Evolutionary conservation across 2,797 vertebrate species (phyloP).

Genomic region (Masticophis lateralis): DNA sequence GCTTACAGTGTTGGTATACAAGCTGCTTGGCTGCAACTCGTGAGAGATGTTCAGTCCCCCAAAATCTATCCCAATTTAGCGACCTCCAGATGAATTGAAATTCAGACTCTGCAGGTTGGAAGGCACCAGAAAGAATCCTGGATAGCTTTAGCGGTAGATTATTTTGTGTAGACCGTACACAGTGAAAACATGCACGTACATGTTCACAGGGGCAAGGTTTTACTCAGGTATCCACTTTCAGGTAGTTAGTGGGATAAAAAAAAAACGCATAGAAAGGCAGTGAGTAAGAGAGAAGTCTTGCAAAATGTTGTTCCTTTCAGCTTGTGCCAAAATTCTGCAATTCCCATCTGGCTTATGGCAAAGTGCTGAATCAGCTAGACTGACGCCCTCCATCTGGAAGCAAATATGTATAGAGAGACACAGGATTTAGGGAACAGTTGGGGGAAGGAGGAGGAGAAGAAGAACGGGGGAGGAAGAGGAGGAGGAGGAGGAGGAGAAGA

Average conservation of each 20-base stretch:
- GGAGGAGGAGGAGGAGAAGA: neutral
- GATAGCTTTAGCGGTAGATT: neutral
- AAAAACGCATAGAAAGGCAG: neutral
- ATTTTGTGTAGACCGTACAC: neutral
- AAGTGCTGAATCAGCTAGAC: conserved; percentile 8
- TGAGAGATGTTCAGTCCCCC: neutral
- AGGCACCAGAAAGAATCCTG: neutral
- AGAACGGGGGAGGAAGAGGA: no score
- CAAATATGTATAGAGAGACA: neutral
- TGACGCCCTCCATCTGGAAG: neutral
- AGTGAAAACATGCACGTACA: neutral
- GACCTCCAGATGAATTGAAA: neutral
- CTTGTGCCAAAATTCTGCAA: neutral
- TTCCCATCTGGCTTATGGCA: neutral
- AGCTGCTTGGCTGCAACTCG: neutral
- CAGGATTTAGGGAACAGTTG: neutral
- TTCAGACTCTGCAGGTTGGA: neutral
- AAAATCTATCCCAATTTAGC: neutral
- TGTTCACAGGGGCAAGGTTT: neutral
- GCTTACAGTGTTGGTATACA: neutral
- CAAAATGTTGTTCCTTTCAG: neutral
- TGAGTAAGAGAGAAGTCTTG: neutral
- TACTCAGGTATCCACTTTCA: no score
- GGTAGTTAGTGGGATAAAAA: neutral
- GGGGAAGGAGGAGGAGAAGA: neutral